Evolutionary conservation across 2,797 vertebrate species (phyloP), one percentile per base, ranked within the genome.

Genomic region (Prunella strophiata): DNA sequence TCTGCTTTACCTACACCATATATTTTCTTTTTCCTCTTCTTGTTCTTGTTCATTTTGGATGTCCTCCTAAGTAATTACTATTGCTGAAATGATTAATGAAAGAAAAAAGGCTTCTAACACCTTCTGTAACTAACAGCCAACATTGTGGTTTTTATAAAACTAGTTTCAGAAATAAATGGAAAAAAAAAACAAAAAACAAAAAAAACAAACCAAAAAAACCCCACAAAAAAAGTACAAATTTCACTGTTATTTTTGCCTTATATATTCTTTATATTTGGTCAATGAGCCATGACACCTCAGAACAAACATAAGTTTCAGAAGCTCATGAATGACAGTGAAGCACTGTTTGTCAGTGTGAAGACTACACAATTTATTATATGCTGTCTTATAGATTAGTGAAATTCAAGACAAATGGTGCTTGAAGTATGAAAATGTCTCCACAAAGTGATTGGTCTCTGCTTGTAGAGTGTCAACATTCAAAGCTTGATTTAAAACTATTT

Each of bases 311-410:
- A 34, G 22, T 83, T 84, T 80, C 42, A 65, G 48, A 80, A 80
- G 22, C 4, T 59, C 7, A 2, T 74, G 27, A 59, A 48, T 14
- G 21, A 72, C 11, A 48, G 18, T 27, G 38, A 83, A 50, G 21
- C 6, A 73, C 16, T 12, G 5, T 45, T 80, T 5, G 2, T 21
- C 13, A 23, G 9, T 25, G 14, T 52, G 29, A 13, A 40, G 3
- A 30, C 23, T 66, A 54, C 11, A 52, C 20, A 21, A 36, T 62
- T 65, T 32, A 4, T 21, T 57, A 54, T 22, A 43, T 11, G 4
- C 8, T 61, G 5, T 57, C 0, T 57, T n/a, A 65, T 0, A 1
- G 26, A 59, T 54, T 38, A 48, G 5, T 34, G 36, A 81, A 74
- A 71, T 47, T 47, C 14, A 51, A 75, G 25, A 43, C 36, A 51